phyloP scores from a whole-genome alignment of 2,797 vertebrate species.

The Harpagifer antarcticus region DNA sequence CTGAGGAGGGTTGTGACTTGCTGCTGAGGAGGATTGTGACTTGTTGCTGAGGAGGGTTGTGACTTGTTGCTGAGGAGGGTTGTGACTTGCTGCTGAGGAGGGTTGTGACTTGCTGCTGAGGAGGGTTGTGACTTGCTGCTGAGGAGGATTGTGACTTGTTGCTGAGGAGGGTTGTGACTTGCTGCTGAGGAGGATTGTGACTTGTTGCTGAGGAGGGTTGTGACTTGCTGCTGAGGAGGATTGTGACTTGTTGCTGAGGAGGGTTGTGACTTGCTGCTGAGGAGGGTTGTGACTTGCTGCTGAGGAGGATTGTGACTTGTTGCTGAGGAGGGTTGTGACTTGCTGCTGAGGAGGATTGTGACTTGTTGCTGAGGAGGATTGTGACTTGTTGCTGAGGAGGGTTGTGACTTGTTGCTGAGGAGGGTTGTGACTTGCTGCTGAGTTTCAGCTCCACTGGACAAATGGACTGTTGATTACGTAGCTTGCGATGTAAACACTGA shows the following conservation, averaged over 20 bases:
- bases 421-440: neutral
- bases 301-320: constrained; percentile 19
- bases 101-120: neutral
- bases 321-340: constrained; percentile 18
- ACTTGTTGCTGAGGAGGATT: too few species aligned
- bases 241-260: constrained; percentile 14
- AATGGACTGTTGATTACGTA: constrained; percentile 25
- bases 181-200: constrained; percentile 16
- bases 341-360: too few species aligned
- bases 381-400: too few species aligned
- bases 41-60: too few species aligned
- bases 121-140: constrained; percentile 13
- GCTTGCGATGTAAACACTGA: constrained; percentile 30
- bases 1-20: constrained; percentile 17
- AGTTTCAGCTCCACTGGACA: constrained; percentile 20
- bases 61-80: constrained; percentile 8
- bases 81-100: neutral
- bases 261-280: constrained; percentile 14
- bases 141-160: constrained; percentile 15
- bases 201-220: constrained; percentile 4
- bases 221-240: constrained; percentile 19
- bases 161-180: constrained; percentile 18
- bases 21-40: constrained; percentile 19
- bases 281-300: constrained; percentile 13
- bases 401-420: too few species aligned